Percentiles rank a stretch among this genome's conserved stretches.
Conservation (phyloP, 2,888 invertebrate genomes). For the Octodonta nipae region DNA sequence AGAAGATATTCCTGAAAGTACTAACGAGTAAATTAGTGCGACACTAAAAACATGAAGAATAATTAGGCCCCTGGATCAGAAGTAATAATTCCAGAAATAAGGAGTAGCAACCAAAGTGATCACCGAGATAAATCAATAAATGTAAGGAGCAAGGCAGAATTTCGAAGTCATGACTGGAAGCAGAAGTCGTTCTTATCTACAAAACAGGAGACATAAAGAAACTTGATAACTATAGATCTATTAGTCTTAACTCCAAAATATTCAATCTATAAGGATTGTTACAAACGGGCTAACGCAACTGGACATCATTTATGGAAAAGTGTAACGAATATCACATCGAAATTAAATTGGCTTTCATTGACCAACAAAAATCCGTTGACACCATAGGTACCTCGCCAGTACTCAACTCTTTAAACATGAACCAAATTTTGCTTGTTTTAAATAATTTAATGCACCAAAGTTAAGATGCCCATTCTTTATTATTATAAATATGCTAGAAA, state of each 20-base stretch:
- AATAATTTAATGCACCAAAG: neutral
- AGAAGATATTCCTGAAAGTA: neutral
- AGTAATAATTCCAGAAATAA: neutral
- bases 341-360: too few relatives aligned
- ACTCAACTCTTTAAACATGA: too few relatives aligned
- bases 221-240: neutral
- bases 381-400: too few relatives aligned
- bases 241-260: neutral
- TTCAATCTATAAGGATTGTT: neutral
- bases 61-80: neutral
- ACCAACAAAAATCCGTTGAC: too few relatives aligned
- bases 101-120: neutral
- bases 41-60: neutral
- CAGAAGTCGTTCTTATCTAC: neutral
- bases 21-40: neutral
- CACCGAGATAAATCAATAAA: neutral
- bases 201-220: neutral
- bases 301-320: neutral
- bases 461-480: neutral
- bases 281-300: neutral
- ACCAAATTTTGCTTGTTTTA: too few relatives aligned
- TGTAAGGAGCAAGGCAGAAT: neutral
- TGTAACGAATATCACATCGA: neutral
- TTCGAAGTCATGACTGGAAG: neutral
- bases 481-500: too few relatives aligned